Percentiles rank a stretch among this genome's conserved stretches.
These are phyloP conservation scores for Hermetia illucens DNA, from an alignment of 1,140 invertebrate genomes.

Conservation along the genomic window DNA sequence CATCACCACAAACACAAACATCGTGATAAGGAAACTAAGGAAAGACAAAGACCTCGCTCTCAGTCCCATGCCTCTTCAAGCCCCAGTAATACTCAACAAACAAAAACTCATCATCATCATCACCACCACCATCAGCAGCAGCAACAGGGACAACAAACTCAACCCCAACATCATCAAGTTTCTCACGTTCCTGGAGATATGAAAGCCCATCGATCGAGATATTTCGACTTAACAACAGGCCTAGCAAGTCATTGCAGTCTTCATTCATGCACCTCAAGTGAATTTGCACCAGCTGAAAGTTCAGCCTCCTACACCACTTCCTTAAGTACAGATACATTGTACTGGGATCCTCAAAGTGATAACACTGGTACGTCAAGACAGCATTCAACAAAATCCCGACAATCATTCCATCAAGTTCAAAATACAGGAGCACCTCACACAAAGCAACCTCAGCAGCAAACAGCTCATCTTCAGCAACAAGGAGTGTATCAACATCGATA, in stretches of 20 bases:
- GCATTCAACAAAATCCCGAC: slow-evolving; percentile 27
- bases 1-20: slow-evolving; percentile 40
- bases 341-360: slow-evolving; percentile 53
- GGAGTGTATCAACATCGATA: slow-evolving; percentile 21
- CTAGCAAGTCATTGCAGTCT: slow-evolving; percentile 62
- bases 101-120: slow-evolving; percentile 8
- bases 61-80: slow-evolving; percentile 32
- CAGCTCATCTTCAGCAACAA: slow-evolving; percentile 24
- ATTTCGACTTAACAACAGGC: slow-evolving; percentile 43
- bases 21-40: slow-evolving; percentile 24
- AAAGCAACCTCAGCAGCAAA: slow-evolving; percentile 5
- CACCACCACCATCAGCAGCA: slow-evolving; percentile 10
- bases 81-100: slow-evolving; percentile 13
- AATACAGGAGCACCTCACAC: slow-evolving; percentile 9
- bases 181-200: slow-evolving; percentile 1
- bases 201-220: slow-evolving; percentile 17
- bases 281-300: slow-evolving; percentile 46
- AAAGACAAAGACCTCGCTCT: slow-evolving; percentile 23
- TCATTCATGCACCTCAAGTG: slow-evolving; percentile 64
- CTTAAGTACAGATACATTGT: slow-evolving; percentile 67
- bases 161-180: slow-evolving; percentile 7
- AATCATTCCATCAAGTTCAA: slow-evolving; percentile 21
- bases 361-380: slow-evolving; percentile 16
- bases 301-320: slow-evolving; percentile 69
- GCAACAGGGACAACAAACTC: slow-evolving; percentile 13